Percentiles rank a stretch among this genome's conserved stretches.
phyloP scores from a whole-genome alignment of 2,888 invertebrate genomes.

The Troides oblongomaculatus region DNA sequence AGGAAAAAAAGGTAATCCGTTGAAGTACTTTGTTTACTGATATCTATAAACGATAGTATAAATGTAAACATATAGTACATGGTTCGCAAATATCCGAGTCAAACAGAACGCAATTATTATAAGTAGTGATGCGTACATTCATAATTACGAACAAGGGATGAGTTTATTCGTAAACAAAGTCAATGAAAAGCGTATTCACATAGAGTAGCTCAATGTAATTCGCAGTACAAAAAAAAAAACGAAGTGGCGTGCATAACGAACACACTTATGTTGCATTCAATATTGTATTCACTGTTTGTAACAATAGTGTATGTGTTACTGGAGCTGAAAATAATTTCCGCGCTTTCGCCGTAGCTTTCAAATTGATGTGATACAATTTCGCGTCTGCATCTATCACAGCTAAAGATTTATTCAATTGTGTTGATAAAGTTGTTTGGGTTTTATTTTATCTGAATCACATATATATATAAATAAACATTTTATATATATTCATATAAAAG shows the following conservation, averaged over 20 bases:
- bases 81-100: not conserved
- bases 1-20: not conserved
- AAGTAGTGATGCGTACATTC: constrained; percentile 24
- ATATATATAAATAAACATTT: not conserved
- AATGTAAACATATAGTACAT: not conserved
- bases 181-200: constrained; percentile 28
- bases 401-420: constrained; percentile 22
- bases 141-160: constrained; percentile 25
- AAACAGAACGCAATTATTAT: constrained; percentile 14
- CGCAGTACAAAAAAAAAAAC: constrained; percentile 31
- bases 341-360: constrained; percentile 22
- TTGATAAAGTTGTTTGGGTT: constrained; percentile 11
- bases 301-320: constrained; percentile 28
- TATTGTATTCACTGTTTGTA: constrained; percentile 31
- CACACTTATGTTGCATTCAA: constrained; percentile 52
- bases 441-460: not conserved
- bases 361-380: constrained; percentile 24
- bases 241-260: constrained; percentile 47
- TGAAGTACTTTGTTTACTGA: not conserved
- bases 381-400: constrained; percentile 9
- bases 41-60: not conserved
- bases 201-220: constrained; percentile 26
- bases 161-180: constrained; percentile 28
- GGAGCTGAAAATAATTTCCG: constrained; percentile 29
- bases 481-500: too few species aligned